Base-by-base conservation (phyloP, 2,113 vertebrate genomes). In the Cinclus cinclus region DNA sequence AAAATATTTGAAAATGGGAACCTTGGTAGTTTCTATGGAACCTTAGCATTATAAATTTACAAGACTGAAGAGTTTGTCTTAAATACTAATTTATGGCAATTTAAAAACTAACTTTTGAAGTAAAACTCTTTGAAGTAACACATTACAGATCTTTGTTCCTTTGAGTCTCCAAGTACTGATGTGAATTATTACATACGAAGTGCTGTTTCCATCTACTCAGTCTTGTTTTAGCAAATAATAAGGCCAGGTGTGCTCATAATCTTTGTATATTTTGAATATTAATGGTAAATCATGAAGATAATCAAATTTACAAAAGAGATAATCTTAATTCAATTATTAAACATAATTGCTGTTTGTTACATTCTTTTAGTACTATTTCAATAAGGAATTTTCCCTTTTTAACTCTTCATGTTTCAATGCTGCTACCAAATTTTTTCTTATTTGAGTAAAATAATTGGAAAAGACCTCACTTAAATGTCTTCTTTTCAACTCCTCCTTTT, bases 91-190 rank as follows among this genome's bases (percentile, higher is more conserved):
- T 28, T 28, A 18, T 9, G 18, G 25, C 24, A 31, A 39, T 18
- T 49, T 81, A 56, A n/a, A 33, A 53, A 73, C 64, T 56, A 63
- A 59, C 23, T 91, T 95, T 62, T 7, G 1, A 91, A 69, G 78
- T 23, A 56, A 92, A 95, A 88, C 9, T 76, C 39, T 65, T 95
- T 86, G 37, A 92, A 94, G 73, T 63, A 85, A 83, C 83, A 87
- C 82, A 76, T 95, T 96, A 91, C 75, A 81, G 82, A 74, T 81
- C 84, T 83, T 92, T 96, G 71, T 84, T 89, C 69, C 88, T 96
- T 77, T 94, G 88, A 94, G 49, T 56, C 19, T 74, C 42, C 33
- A 83, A 46, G 63, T 41, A 15, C 15, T 6, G 14, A 47, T 62
- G 17, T 23, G 35, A 88, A 75, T 73, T 69, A 37, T 70, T 28